Base-by-base conservation (phyloP, 2,797 vertebrate genomes). In the Netta rufina region DNA sequence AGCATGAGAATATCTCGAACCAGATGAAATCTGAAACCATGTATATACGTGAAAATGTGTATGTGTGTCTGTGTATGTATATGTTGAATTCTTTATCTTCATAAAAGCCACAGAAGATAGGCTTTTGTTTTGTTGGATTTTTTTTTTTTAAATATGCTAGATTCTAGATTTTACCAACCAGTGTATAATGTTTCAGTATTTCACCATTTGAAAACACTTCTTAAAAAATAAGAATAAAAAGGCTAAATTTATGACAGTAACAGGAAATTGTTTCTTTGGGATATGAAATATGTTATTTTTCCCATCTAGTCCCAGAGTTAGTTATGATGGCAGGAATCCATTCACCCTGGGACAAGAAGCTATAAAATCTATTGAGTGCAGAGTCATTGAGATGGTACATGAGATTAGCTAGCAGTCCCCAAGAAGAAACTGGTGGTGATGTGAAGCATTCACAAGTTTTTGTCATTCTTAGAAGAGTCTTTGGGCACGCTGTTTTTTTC, bases 201-300 rank as follows among this genome's bases (percentile, higher is more conserved):
- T 88, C 8, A 57, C 70, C 36, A 47, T 85, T 60, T 57, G 32
- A 73, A 90, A 88, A 79, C 7, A 43, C 27, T 80, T 67, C 15
- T 57, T 41, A 14, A 69, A 69, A 80, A 27, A 12, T 15, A 53
- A 53, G 47, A 53, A 53, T 16, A 6, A 33, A 41, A 20, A 2
- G 11, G 17, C 25, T 28, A 47, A 2, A 4, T 54, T 88, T 54
- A 28, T 77, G 53, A 64, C 38, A 47, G 27, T 41, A 60, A 56
- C 13, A 84, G 78, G 51, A 92, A 84, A 81, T 77, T 72, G 53
- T 79, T 94, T 95, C 57, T 72, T 58, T 92, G 61, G 9, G 54
- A 77, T 83, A 75, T 69, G 58, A 41, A 65, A 22, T 74, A 28
- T 45, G 57, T 90, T 74, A 30, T 78, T 89, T 88, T 74, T 24